A percentile compares a stretch with the other conserved stretches of the same genome.
phyloP scores from a whole-genome alignment of 2,888 invertebrate species.

The Blomia tropicalis region DNA sequence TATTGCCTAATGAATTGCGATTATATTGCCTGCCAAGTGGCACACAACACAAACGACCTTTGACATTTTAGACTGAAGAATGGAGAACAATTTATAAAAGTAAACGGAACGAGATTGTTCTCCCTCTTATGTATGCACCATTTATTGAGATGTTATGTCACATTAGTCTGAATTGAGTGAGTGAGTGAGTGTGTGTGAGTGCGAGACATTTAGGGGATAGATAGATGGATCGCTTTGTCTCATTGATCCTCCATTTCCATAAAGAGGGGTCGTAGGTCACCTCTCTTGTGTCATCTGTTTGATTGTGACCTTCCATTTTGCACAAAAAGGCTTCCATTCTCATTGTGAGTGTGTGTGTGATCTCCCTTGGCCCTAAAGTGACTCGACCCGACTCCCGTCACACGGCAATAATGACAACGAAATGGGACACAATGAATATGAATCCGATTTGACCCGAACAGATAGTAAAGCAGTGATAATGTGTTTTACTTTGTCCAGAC shows the following conservation, averaged over 20 bases:
- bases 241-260: too few relatives aligned
- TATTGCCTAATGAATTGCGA: conserved; percentile 8
- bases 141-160: conserved; percentile 14
- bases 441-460: neutral
- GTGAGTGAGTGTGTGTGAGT: too few relatives aligned
- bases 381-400: too few relatives aligned
- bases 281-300: too few relatives aligned
- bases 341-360: neutral
- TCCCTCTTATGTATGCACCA: too few relatives aligned
- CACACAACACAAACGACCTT: neutral
- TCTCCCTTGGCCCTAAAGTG: conserved; percentile 8
- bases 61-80: too few relatives aligned
- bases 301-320: too few relatives aligned
- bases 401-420: neutral
- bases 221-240: neutral
- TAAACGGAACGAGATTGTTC: neutral
- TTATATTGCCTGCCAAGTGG: neutral
- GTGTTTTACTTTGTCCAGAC: conserved; percentile 5
- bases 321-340: neutral
- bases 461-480: neutral
- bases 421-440: too few relatives aligned
- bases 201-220: too few relatives aligned
- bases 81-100: too few relatives aligned
- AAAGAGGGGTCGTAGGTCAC: too few relatives aligned
- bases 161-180: neutral